phyloP scores from a whole-genome alignment of 1,140 invertebrate species.

The Ostrea denselamellosa region DNA sequence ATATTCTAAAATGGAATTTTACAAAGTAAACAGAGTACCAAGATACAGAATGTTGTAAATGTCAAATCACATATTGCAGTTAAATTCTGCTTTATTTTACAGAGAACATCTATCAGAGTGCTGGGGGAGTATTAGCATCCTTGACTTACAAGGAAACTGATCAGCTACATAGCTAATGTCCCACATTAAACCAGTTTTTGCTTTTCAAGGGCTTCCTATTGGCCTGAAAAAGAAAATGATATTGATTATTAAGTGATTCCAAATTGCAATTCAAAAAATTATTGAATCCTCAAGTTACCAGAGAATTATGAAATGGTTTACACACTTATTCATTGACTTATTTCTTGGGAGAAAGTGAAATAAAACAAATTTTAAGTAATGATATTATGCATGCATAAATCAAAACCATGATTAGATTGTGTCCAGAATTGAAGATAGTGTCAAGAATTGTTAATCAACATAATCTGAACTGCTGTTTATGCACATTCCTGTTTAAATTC shows the following conservation, averaged over 20 bases:
- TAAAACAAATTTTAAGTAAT: no score
- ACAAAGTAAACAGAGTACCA: neutral
- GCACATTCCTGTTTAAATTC: neutral
- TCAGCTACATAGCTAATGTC: neutral
- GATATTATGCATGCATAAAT: neutral
- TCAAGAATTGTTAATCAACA: neutral
- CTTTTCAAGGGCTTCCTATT: slow-evolving; percentile 49
- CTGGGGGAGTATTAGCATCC: neutral
- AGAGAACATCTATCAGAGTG: neutral
- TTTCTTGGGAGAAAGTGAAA: no score
- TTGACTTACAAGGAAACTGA: neutral
- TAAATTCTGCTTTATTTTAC: neutral
- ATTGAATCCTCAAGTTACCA: neutral
- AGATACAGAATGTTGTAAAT: neutral
- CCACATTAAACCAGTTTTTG: slow-evolving; percentile 40
- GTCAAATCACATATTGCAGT: neutral
- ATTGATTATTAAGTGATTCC: neutral
- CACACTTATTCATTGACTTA: no score
- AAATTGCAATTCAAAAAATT: neutral
- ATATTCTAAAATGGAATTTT: neutral
- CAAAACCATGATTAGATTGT: neutral
- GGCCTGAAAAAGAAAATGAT: slow-evolving; percentile 46
- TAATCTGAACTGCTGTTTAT: neutral
- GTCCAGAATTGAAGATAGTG: neutral
- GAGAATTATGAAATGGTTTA: neutral